Percentiles rank a stretch among this genome's conserved stretches.
phyloP scores from a whole-genome alignment of 2,113 vertebrate species.

The Tiliqua scincoides region DNA sequence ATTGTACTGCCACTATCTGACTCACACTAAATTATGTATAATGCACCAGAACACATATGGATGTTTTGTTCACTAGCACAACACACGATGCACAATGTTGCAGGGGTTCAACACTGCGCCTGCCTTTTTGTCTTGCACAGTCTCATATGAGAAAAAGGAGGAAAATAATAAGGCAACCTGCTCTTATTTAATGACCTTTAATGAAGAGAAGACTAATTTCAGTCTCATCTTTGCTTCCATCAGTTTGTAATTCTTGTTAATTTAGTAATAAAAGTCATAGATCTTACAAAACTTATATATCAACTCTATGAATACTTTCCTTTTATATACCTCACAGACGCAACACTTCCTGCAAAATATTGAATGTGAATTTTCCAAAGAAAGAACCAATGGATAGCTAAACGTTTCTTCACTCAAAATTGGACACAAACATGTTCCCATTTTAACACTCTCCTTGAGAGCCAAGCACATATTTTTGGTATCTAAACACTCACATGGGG shows the following conservation, averaged over 20 bases:
- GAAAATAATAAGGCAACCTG: slow-evolving; percentile 31
- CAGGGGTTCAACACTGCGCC: not conserved
- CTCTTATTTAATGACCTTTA: slow-evolving; percentile 48
- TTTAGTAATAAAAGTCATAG: slow-evolving; percentile 53
- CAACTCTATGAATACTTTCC: slow-evolving; percentile 29
- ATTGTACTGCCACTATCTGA: too few species aligned
- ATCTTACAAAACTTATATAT: slow-evolving; percentile 27
- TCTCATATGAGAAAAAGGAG: slow-evolving; percentile 2
- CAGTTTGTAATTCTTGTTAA: slow-evolving; percentile 44
- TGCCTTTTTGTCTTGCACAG: not conserved
- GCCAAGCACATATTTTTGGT: slow-evolving; percentile 40
- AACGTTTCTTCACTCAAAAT: slow-evolving; percentile 43
- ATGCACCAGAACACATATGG: not conserved
- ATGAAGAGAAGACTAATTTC: slow-evolving; percentile 49
- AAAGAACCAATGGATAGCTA: not conserved
- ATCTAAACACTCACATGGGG: slow-evolving; percentile 21
- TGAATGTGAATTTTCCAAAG: slow-evolving; percentile 11
- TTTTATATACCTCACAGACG: slow-evolving; percentile 26
- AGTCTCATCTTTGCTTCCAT: slow-evolving; percentile 31
- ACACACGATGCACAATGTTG: not conserved
- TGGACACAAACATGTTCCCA: not conserved
- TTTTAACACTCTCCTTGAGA: slow-evolving; percentile 8
- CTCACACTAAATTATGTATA: not conserved
- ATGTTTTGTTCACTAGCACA: not conserved
- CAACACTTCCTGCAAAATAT: not conserved